Percentiles rank a stretch among this genome's conserved stretches.
Conservation (phyloP, 2,797 vertebrate species). For the Malacoctenus gilli region DNA sequence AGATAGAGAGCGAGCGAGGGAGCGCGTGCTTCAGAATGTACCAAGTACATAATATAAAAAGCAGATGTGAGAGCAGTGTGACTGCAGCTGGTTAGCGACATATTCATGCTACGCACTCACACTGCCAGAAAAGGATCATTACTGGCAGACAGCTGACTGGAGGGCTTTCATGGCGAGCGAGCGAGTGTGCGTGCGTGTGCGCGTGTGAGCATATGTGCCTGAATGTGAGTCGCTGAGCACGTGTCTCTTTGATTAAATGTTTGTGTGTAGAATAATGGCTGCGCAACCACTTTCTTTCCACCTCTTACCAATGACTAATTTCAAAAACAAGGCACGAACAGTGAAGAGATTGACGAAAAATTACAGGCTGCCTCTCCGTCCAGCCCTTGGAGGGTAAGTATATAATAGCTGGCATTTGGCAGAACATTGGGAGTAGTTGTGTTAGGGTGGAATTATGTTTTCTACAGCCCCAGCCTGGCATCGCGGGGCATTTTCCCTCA, state of each 20-base stretch:
- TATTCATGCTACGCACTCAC: slow-evolving; percentile 67
- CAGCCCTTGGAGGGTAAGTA: slow-evolving; percentile 55
- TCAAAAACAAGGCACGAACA: slow-evolving; percentile 53
- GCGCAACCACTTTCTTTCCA: slow-evolving; percentile 34
- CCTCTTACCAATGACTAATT: slow-evolving; percentile 53
- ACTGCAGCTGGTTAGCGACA: slow-evolving; percentile 81
- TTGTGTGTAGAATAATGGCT: slow-evolving; percentile 32
- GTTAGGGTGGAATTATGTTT: slow-evolving; percentile 67
- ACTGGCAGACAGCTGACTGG: slow-evolving; percentile 73
- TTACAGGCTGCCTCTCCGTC: slow-evolving; percentile 40
- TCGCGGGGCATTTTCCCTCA: slow-evolving; percentile 62
- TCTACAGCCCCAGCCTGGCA: slow-evolving; percentile 60
- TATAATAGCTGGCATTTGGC: slow-evolving; percentile 73
- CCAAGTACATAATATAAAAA: slow-evolving; percentile 83
- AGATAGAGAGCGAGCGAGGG: slow-evolving; percentile 49
- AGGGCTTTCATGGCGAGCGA: slow-evolving; percentile 61
- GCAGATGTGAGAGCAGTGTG: slow-evolving; percentile 80
- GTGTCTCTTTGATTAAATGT: slow-evolving; percentile 47
- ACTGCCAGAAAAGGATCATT: slow-evolving; percentile 75
- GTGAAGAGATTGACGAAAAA: slow-evolving; percentile 42
- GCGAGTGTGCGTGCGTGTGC: slow-evolving; percentile 5
- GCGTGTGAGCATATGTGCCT: slow-evolving; percentile 14
- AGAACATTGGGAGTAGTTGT: slow-evolving; percentile 63
- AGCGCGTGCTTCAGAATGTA: slow-evolving; percentile 73
- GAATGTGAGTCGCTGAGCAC: slow-evolving; percentile 18